Conservation (phyloP, 1,140 invertebrate species). For the Nasonia longicornis region DNA sequence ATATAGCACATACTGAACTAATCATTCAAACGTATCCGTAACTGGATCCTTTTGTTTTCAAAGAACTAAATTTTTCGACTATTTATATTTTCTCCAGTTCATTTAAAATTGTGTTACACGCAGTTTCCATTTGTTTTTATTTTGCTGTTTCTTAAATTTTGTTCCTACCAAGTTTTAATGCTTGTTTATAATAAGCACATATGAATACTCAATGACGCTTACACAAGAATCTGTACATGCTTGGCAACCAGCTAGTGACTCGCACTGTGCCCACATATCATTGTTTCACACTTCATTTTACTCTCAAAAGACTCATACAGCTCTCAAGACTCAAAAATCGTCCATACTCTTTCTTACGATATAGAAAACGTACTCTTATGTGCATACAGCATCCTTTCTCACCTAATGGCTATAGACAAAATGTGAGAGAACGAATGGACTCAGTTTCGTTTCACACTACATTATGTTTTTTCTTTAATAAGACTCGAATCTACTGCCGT, state of each 20-base stretch:
- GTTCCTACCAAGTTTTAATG: constrained; percentile 31
- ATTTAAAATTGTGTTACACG: constrained; percentile 23
- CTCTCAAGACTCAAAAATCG: constrained; percentile 15
- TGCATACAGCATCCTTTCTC: constrained; percentile 26
- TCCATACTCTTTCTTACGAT: constrained; percentile 32
- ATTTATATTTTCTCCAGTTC: constrained; percentile 7
- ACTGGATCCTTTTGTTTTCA: constrained; percentile 32
- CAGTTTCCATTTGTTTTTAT: neutral
- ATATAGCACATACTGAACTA: neutral
- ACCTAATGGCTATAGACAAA: constrained; percentile 38
- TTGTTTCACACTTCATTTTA: neutral
- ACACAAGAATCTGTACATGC: constrained; percentile 35
- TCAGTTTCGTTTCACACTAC: constrained; percentile 21
- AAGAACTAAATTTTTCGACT: constrained; percentile 5
- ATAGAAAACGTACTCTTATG: constrained; percentile 42
- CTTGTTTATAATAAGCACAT: constrained; percentile 41
- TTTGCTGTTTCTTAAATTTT: neutral
- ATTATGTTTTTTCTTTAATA: constrained; percentile 27
- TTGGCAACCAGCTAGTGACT: constrained; percentile 38
- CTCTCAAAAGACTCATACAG: constrained; percentile 21
- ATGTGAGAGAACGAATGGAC: constrained; percentile 18
- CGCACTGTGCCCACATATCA: constrained; percentile 37
- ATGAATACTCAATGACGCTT: constrained; percentile 40
- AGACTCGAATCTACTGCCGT: constrained; percentile 26
- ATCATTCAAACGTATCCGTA: neutral